Percentiles rank a stretch among this genome's conserved stretches.
These are phyloP conservation scores for Lytechinus variegatus DNA, from an alignment of 35 echinoderm and acorn worm genomes.

Conservation along the genomic window DNA sequence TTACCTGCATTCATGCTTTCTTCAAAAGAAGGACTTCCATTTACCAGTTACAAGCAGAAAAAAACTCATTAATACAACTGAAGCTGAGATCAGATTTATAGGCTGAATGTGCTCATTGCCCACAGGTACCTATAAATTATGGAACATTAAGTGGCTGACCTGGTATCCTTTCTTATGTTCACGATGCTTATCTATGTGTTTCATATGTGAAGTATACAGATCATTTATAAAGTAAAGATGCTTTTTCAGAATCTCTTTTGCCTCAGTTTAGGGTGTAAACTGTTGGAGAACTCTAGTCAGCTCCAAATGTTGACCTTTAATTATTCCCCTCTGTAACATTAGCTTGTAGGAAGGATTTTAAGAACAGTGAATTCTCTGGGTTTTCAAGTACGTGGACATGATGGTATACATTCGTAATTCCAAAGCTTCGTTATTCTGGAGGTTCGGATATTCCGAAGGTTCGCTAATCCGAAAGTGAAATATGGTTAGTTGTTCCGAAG, in stretches of 20 bases:
- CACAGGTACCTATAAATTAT: not conserved
- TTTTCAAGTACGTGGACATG: not conserved
- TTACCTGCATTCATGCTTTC: too few relatives aligned
- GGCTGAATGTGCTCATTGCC: too few relatives aligned
- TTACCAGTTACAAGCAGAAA: too few relatives aligned
- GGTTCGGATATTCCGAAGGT: too few relatives aligned
- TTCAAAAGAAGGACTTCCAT: too few relatives aligned
- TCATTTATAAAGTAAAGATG: not conserved
- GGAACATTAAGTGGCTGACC: not conserved
- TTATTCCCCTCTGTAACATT: not conserved
- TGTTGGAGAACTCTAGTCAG: not conserved
- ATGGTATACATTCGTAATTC: too few relatives aligned
- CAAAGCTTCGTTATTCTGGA: too few relatives aligned
- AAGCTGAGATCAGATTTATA: too few relatives aligned
- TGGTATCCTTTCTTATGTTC: not conserved
- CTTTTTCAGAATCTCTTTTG: too few relatives aligned
- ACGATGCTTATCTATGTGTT: not conserved
- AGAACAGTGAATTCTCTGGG: constrained; percentile 9
- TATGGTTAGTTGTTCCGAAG: too few relatives aligned
- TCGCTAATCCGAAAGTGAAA: too few relatives aligned
- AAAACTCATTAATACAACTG: too few relatives aligned
- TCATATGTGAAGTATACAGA: not conserved
- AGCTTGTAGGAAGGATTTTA: not conserved
- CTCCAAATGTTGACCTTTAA: not conserved
- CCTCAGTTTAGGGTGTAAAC: not conserved